phyloP scores from a whole-genome alignment of 2,888 invertebrate species.

The Callyntrura guangdongensis region DNA sequence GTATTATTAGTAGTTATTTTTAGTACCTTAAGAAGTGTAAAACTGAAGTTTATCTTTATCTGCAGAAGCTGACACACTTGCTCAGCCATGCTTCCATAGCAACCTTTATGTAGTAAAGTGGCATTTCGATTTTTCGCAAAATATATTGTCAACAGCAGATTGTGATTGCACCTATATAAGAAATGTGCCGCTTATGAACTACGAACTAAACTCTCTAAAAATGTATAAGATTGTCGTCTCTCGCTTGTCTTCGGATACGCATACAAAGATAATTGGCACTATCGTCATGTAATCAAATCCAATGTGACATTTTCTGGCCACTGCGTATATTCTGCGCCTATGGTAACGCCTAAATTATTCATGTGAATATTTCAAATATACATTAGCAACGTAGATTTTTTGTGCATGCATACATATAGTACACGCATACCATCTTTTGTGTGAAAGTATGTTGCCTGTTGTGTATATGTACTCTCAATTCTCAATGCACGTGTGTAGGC shows the following conservation, averaged over 20 bases:
- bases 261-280: too few species aligned
- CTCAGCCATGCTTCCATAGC: constrained; percentile 35
- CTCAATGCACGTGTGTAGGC: too few species aligned
- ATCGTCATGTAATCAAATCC: too few species aligned
- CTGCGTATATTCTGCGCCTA: neutral
- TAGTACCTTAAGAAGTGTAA: constrained; percentile 11
- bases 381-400: neutral
- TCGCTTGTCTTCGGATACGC: neutral
- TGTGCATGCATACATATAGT: too few species aligned
- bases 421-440: too few species aligned
- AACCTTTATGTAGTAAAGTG: neutral
- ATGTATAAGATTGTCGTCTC: neutral
- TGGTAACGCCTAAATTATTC: constrained; percentile 36
- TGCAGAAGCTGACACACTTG: constrained; percentile 47
- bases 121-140: constrained; percentile 6
- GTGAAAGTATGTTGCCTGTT: too few species aligned
- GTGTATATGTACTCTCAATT: too few species aligned
- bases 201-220: neutral
- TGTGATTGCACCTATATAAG: neutral
- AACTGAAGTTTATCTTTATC: neutral
- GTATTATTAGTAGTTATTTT: neutral
- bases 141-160: constrained; percentile 7
- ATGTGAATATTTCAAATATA: constrained; percentile 44
- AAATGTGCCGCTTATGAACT: too few species aligned
- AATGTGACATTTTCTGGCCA: too few species aligned